Evolutionary conservation across 2,888 invertebrate species (phyloP).

Genomic region (Mesochorus sp.): DNA sequence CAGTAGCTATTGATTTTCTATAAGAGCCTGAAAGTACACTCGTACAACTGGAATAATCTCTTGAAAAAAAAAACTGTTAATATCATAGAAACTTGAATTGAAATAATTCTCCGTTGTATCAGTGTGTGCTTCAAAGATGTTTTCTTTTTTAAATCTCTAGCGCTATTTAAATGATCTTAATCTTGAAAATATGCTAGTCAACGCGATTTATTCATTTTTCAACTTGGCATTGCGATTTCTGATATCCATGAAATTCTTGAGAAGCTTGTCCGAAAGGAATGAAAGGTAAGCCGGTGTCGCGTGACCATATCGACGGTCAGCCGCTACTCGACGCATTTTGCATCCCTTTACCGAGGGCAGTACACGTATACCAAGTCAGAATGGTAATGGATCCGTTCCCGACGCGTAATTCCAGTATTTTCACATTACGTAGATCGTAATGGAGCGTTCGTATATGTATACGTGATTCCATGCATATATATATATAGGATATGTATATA

Average conservation of each 20-base stretch:
- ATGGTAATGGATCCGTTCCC: constrained; percentile 58
- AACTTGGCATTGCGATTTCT: neutral
- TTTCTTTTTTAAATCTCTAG: too few relatives aligned
- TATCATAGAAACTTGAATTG: too few relatives aligned
- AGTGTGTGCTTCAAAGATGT: too few relatives aligned
- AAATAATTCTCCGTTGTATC: too few relatives aligned
- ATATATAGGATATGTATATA: neutral
- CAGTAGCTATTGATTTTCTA: too few relatives aligned
- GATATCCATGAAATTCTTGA: neutral
- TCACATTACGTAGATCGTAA: constrained; percentile 50
- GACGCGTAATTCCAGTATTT: constrained; percentile 55
- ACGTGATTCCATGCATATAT: constrained; percentile 29
- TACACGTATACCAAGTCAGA: constrained; percentile 25
- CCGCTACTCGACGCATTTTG: constrained; percentile 27
- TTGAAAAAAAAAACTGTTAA: too few relatives aligned
- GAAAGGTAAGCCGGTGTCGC: constrained; percentile 27
- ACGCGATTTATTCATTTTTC: too few relatives aligned
- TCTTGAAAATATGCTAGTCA: too few relatives aligned
- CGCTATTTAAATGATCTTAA: too few relatives aligned
- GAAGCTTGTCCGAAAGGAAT: neutral
- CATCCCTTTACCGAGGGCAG: constrained; percentile 18
- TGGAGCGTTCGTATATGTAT: constrained; percentile 25
- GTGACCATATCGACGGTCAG: constrained; percentile 34
- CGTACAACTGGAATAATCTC: too few relatives aligned
- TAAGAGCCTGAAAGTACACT: too few relatives aligned